A percentile compares a stretch with the other conserved stretches of the same genome.
phyloP scores from a whole-genome alignment of 2,888 invertebrate genomes.

The Orthosia gracilis region DNA sequence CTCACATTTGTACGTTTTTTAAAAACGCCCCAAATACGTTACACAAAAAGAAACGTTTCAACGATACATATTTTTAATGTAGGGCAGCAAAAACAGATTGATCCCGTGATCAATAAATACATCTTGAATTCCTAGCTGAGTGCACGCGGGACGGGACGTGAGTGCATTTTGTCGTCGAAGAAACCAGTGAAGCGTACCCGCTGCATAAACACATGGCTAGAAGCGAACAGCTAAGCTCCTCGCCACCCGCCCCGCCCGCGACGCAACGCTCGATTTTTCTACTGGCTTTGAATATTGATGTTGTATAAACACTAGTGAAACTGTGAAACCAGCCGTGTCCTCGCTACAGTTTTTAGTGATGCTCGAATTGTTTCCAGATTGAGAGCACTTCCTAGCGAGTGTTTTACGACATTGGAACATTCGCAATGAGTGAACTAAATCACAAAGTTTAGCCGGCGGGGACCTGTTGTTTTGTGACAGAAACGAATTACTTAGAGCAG shows the following conservation, averaged over 20 bases:
- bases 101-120: slow-evolving; percentile 84
- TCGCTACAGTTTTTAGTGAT: slow-evolving; percentile 68
- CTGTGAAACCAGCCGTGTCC: slow-evolving; percentile 64
- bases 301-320: slow-evolving; percentile 76
- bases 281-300: slow-evolving; percentile 85
- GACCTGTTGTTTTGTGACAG: slow-evolving; percentile 64
- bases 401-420: slow-evolving; percentile 64
- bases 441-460: slow-evolving; percentile 60
- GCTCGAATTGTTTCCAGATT: slow-evolving; percentile 64
- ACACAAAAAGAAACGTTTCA: not conserved
- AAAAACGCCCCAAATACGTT: not conserved
- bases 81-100: slow-evolving; percentile 70
- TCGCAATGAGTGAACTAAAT: slow-evolving; percentile 64
- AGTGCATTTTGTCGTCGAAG: slow-evolving; percentile 90
- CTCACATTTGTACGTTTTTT: not conserved
- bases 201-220: slow-evolving; percentile 83
- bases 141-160: slow-evolving; percentile 82
- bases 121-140: slow-evolving; percentile 81
- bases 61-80: slow-evolving; percentile 60
- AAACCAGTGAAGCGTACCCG: slow-evolving; percentile 83
- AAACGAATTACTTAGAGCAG: slow-evolving; percentile 59
- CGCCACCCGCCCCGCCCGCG: slow-evolving; percentile 50
- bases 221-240: slow-evolving; percentile 74
- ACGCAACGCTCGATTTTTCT: slow-evolving; percentile 80
- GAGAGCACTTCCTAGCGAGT: slow-evolving; percentile 58